Percentiles rank a stretch among this genome's conserved stretches.
Conservation (phyloP, 2,797 vertebrate genomes). For the Chaenodraco wilsoni region DNA sequence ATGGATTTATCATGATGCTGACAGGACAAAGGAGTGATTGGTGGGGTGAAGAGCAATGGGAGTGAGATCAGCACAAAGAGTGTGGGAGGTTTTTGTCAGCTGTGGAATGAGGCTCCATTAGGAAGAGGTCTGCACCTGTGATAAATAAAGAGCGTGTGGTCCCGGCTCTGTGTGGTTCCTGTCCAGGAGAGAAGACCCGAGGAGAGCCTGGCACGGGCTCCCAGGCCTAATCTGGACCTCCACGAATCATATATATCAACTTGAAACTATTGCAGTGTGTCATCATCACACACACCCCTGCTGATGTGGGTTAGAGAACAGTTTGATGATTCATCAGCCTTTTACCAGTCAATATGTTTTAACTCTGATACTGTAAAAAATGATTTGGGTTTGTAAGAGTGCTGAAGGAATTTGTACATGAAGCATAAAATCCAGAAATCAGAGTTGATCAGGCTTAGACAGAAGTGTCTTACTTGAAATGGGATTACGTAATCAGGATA, state of each 20-base stretch:
- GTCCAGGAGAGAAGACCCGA: slow-evolving; percentile 39
- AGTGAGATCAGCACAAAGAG: slow-evolving; percentile 13
- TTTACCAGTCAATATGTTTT: no score
- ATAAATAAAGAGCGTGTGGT: slow-evolving; percentile 50
- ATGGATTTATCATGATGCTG: not conserved
- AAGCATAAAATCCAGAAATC: not conserved
- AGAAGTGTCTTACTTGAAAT: no score
- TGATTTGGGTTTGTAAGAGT: not conserved
- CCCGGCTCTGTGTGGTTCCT: slow-evolving; percentile 25
- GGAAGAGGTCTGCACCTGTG: slow-evolving; percentile 26
- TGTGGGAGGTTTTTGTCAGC: slow-evolving; percentile 36
- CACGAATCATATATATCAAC: slow-evolving; percentile 29
- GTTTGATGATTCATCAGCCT: no score
- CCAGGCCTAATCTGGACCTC: slow-evolving; percentile 36
- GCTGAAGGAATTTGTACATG: not conserved
- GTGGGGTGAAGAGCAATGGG: not conserved
- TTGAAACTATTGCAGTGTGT: slow-evolving; percentile 38
- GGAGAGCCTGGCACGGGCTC: slow-evolving; percentile 41
- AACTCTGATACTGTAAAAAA: not conserved
- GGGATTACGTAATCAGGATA: no score
- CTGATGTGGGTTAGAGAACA: no score
- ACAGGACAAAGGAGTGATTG: slow-evolving; percentile 3
- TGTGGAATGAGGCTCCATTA: slow-evolving; percentile 42
- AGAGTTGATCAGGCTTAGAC: not conserved
- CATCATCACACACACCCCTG: slow-evolving; percentile 16